Percentiles rank a stretch among this genome's conserved stretches.
Evolutionary conservation across 2,113 vertebrate genomes (phyloP).

Genomic region (Neolamprologus sp.): DNA sequence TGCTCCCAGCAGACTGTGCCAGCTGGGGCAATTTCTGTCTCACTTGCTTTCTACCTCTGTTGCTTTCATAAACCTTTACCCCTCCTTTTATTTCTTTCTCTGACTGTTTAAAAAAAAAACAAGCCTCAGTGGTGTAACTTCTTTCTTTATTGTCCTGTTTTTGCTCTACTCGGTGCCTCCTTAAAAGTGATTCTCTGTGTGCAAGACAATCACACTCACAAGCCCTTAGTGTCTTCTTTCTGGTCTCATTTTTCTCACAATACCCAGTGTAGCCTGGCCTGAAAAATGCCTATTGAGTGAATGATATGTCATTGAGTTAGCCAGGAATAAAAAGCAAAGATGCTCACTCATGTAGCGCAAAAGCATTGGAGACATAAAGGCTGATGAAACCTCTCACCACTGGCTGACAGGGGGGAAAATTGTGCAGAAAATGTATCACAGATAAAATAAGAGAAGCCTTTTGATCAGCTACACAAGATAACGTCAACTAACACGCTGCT

Average conservation of each 20-base stretch:
- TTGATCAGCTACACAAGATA: slow-evolving; percentile 42
- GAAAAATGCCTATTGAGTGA: slow-evolving; percentile 10
- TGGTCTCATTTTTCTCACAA: background rate
- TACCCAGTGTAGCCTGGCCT: background rate
- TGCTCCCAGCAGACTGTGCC: slow-evolving; percentile 73
- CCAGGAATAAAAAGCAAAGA: slow-evolving; percentile 27
- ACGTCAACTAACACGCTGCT: background rate
- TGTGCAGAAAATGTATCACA: slow-evolving; percentile 14
- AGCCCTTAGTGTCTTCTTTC: background rate
- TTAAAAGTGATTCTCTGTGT: background rate
- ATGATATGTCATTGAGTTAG: background rate
- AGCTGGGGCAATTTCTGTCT: slow-evolving; percentile 65
- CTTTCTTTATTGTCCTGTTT: background rate
- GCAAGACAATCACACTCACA: background rate
- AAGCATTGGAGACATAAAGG: slow-evolving; percentile 8
- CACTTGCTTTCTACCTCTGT: background rate
- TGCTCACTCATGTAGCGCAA: background rate
- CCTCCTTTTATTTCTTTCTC: background rate
- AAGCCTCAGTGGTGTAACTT: background rate
- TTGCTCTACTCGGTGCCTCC: background rate
- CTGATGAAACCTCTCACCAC: slow-evolving; percentile 31
- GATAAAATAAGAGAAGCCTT: slow-evolving; percentile 32
- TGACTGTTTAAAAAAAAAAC: background rate
- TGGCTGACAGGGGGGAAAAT: slow-evolving; percentile 13
- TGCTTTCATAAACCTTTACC: slow-evolving; percentile 18